Percentiles rank a stretch among this genome's conserved stretches.
Conservation (phyloP, 2,888 invertebrate genomes). For the Rotaria sp. region DNA sequence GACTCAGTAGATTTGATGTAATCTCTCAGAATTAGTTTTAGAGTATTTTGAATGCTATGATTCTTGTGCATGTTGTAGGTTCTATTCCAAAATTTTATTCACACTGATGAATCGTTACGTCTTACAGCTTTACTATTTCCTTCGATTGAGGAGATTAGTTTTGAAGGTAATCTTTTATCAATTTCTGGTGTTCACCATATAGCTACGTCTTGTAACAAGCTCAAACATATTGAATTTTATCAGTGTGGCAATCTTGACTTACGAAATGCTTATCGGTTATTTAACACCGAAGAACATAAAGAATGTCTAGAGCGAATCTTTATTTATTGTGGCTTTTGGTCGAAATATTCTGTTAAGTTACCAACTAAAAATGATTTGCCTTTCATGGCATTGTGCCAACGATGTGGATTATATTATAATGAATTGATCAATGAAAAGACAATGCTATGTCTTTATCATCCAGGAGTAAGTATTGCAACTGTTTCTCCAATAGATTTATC, state of each 20-base stretch:
- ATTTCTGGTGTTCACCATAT: not conserved
- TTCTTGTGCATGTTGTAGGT: not conserved
- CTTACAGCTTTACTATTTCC: not conserved
- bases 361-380: not conserved
- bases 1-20: too few relatives aligned
- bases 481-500: too few relatives aligned
- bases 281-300: not conserved
- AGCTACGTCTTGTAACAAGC: not conserved
- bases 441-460: not conserved
- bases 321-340: not conserved
- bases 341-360: rapidly evolving
- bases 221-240: slow-evolving; percentile 1
- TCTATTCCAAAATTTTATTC: not conserved
- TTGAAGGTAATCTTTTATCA: not conserved
- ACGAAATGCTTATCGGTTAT: not conserved
- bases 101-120: not conserved
- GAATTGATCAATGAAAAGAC: not conserved
- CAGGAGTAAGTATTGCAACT: not conserved
- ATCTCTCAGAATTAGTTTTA: too few relatives aligned
- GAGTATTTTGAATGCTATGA: too few relatives aligned
- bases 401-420: not conserved
- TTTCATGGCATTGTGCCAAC: not conserved
- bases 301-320: not conserved
- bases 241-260: not conserved
- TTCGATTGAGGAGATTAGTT: not conserved